A percentile compares a stretch with the other conserved stretches of the same genome.
phyloP scores from a whole-genome alignment of 2,113 vertebrate genomes.

The rat (Rattus norvegicus) region DNA sequence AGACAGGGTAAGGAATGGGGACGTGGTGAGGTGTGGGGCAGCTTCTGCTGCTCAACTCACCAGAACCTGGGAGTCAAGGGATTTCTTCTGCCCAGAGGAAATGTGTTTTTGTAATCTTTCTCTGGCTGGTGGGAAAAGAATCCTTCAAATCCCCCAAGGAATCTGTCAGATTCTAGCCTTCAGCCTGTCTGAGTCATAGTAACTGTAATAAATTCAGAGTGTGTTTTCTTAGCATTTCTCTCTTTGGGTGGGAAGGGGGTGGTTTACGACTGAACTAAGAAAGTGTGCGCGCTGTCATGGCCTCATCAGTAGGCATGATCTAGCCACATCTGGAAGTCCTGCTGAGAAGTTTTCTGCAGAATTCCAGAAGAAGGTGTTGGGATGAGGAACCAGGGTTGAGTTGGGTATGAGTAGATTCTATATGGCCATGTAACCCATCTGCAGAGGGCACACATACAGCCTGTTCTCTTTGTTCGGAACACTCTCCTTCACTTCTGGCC shows the following conservation, averaged over 20 bases:
- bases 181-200: constrained; percentile 76
- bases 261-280: background rate
- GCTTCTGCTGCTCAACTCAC: background rate
- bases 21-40: background rate
- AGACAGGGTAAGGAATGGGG: background rate
- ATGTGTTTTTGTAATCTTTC: constrained; percentile 64
- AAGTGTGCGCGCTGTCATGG: background rate
- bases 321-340: background rate
- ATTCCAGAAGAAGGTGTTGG: background rate
- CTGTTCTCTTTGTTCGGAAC: background rate
- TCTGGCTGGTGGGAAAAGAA: constrained; percentile 80
- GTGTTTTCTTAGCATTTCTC: constrained; percentile 67
- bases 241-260: background rate
- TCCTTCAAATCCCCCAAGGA: constrained; percentile 80
- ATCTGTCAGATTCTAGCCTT: constrained; percentile 70
- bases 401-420: background rate
- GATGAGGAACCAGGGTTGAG: no score
- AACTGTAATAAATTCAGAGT: constrained; percentile 62
- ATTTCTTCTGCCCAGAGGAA: constrained; percentile 2
- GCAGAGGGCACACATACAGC: background rate
- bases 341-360: background rate
- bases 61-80: background rate
- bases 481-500: background rate
- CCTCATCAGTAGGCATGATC: background rate
- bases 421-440: background rate